Evolutionary conservation across 1,140 invertebrate genomes (phyloP), one percentile per base, ranked within the genome.

Genomic region (Paraescarpia echinospica): DNA sequence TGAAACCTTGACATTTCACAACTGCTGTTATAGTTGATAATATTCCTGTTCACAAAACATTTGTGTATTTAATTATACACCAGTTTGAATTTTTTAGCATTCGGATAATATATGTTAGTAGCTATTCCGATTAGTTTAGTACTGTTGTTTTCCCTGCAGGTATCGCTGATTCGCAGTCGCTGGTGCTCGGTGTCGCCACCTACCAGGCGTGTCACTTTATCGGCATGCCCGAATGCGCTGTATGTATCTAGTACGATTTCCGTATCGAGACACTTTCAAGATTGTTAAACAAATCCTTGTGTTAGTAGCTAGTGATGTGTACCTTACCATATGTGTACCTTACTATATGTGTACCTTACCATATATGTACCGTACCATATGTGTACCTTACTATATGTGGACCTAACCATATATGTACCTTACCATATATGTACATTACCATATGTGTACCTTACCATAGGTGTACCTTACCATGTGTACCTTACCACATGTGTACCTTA

Each of bases 181-280:
- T 96, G 34, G 93, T 94, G 14, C 93, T 98, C 94, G 97, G 98
- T 1, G 97, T 98, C 1, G 96, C 97, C 14, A 97, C 98, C 27
- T 97, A 98, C 96, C 97, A 98, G 93, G 97, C 97, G 4, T 98
- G 98, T 94, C 97, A 98, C 96, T 96, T 98, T 93, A 96, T 98
- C 34, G 98, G 98, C 33, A 35, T 51, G 34, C 91, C 91, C 14
- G 91, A 91, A 91, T 91, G 91, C 33, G 33, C 89, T 22, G 89
- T 90, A 90, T 18, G 89, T 77, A 77, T 77, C 59, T 77, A 14
- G 59, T 31, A 31, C 22, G 18, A 27, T 77, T 77, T 77, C 59
- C 2, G 14, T 12, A 77, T 27, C 5, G 33, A 90, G 33, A n/a
- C 27, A 90, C 33, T 35, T 90, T 90, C 41, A 41, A 12, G 41